Evolutionary conservation across 2,888 invertebrate species (phyloP).

Genomic region (Salticus scenicus): DNA sequence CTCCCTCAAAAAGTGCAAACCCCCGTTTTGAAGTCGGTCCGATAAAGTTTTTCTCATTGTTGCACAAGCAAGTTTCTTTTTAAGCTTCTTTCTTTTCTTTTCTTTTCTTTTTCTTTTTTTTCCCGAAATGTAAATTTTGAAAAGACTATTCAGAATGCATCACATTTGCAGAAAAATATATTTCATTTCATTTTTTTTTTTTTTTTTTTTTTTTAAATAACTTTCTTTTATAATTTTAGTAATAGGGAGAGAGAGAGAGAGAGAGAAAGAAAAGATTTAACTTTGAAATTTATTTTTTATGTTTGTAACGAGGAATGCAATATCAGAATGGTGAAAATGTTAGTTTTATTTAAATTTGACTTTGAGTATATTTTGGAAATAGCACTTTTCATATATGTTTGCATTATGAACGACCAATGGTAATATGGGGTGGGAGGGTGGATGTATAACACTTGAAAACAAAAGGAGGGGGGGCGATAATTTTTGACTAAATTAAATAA

Average conservation of each 20-base stretch:
- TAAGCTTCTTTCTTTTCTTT: not conserved
- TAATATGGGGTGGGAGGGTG: no score
- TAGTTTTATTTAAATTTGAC: no score
- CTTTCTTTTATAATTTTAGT: not conserved
- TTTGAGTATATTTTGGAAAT: no score
- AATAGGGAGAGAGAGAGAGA: not conserved
- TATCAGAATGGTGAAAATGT: no score
- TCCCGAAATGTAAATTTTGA: not conserved
- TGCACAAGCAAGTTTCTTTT: constrained; percentile 9
- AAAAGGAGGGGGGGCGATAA: no score
- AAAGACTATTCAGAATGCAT: not conserved
- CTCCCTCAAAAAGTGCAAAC: not conserved
- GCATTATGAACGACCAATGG: no score
- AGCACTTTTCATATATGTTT: no score
- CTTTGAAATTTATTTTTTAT: no score
- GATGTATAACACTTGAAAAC: no score
- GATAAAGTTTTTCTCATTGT: constrained; percentile 7
- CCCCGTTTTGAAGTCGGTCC: not conserved
- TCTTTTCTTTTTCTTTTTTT: not conserved
- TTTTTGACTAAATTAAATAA: no score
- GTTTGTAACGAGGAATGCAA: no score
- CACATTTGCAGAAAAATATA: not conserved
- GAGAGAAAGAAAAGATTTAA: no score
- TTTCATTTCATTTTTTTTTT: not conserved
- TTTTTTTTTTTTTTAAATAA: not conserved